Evolutionary conservation across 2,797 vertebrate species (phyloP).

Genomic region (Coracias cyanogaster): DNA sequence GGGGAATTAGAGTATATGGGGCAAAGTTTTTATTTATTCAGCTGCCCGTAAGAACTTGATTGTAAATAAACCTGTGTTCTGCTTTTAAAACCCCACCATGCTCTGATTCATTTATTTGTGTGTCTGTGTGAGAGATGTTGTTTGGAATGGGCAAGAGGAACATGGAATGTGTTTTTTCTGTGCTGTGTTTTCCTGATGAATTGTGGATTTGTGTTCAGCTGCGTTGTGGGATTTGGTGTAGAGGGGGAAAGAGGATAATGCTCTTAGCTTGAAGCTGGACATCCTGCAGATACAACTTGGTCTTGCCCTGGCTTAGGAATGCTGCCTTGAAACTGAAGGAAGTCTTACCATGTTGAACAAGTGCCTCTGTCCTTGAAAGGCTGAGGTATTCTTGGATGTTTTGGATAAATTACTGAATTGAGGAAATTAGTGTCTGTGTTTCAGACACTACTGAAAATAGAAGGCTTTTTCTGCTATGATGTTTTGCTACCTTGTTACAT

Average conservation of each 20-base stretch:
- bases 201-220: neutral
- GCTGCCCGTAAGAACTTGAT: conserved; percentile 77
- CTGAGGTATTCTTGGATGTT: neutral
- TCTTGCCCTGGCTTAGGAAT: neutral
- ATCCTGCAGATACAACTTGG: neutral
- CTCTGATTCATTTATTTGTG: conserved; percentile 21
- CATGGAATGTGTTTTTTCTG: neutral
- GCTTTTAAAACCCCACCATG: conserved; percentile 72
- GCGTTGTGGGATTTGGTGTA: neutral
- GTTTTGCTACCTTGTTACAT: neutral
- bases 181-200: neutral
- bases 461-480: neutral
- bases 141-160: neutral
- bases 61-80: conserved; percentile 81
- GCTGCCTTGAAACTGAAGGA: neutral
- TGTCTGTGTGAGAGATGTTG: neutral
- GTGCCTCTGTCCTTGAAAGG: neutral
- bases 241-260: neutral
- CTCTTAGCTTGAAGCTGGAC: neutral
- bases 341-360: neutral
- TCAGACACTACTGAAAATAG: neutral
- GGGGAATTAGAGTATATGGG: conserved; percentile 42
- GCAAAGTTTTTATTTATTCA: conserved; percentile 82
- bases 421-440: neutral
- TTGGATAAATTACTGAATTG: neutral